phyloP scores from a whole-genome alignment of 1,140 invertebrate species.

The Oedothorax gibbosus region DNA sequence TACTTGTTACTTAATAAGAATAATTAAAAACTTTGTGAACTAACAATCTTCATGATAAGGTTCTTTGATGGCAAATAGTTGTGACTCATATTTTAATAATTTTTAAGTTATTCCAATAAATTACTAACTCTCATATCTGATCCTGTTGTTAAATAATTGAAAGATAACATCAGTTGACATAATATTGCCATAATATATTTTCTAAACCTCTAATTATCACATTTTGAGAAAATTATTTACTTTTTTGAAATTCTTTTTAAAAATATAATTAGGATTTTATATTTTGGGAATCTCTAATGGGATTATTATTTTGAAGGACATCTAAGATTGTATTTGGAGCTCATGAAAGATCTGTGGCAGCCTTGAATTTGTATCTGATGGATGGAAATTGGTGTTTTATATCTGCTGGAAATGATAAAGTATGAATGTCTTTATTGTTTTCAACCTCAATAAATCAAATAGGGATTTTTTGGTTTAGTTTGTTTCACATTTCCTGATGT shows the following conservation, averaged over 20 bases:
- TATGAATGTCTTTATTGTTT: conserved; percentile 2
- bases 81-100: too few species aligned
- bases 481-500: neutral
- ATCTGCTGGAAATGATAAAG: conserved; percentile 39
- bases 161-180: too few species aligned
- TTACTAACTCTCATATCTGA: too few species aligned
- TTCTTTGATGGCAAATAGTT: too few species aligned
- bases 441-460: neutral
- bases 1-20: too few species aligned
- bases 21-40: too few species aligned
- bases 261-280: neutral
- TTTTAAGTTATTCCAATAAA: too few species aligned
- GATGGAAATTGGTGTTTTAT: neutral
- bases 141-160: too few species aligned
- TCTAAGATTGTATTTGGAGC: conserved; percentile 15
- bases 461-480: neutral
- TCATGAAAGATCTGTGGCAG: conserved; percentile 28
- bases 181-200: too few species aligned
- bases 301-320: neutral
- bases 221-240: neutral
- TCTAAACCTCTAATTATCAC: too few species aligned
- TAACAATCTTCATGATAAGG: too few species aligned
- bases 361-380: conserved; percentile 4
- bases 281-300: neutral
- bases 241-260: conserved; percentile 6